phyloP scores from a whole-genome alignment of 2,888 invertebrate genomes.

The Agapostemon virescens region DNA sequence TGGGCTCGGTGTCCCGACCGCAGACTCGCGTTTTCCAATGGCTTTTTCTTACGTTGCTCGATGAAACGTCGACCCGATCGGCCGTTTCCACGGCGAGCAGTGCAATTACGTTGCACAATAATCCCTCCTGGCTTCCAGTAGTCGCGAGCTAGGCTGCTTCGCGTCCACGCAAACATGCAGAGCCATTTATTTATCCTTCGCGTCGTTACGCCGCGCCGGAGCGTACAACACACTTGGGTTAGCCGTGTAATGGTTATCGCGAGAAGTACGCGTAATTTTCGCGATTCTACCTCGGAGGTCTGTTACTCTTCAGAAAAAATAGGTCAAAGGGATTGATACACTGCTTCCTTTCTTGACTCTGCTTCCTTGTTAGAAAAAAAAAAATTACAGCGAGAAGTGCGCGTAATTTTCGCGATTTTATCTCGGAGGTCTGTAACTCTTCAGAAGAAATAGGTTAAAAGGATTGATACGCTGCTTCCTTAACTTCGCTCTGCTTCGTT shows the following conservation, averaged over 20 bases:
- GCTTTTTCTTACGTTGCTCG: constrained; percentile 67
- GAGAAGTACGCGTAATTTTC: constrained; percentile 46
- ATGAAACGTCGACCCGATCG: constrained; percentile 67
- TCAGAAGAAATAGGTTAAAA: too few relatives aligned
- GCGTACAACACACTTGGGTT: constrained; percentile 11
- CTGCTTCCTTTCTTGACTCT: too few relatives aligned
- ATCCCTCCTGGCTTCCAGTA: constrained; percentile 49
- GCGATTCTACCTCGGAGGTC: constrained; percentile 23
- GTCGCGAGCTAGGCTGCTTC: constrained; percentile 32
- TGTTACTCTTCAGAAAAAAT: not conserved
- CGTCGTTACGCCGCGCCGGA: not conserved
- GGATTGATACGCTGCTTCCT: too few relatives aligned
- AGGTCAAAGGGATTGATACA: not conserved
- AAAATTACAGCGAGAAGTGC: not conserved
- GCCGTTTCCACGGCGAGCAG: constrained; percentile 69
- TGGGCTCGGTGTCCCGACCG: constrained; percentile 51
- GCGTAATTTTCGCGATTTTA: too few relatives aligned
- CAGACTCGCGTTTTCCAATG: constrained; percentile 66
- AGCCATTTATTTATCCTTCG: constrained; percentile 50
- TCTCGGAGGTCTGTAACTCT: too few relatives aligned
- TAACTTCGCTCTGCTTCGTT: too few relatives aligned
- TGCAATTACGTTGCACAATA: constrained; percentile 75
- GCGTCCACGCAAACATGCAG: constrained; percentile 21
- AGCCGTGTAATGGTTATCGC: constrained; percentile 24
- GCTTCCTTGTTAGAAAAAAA: not conserved